Conservation (phyloP, 2,888 invertebrate genomes). For the Polymixis lichenea region DNA sequence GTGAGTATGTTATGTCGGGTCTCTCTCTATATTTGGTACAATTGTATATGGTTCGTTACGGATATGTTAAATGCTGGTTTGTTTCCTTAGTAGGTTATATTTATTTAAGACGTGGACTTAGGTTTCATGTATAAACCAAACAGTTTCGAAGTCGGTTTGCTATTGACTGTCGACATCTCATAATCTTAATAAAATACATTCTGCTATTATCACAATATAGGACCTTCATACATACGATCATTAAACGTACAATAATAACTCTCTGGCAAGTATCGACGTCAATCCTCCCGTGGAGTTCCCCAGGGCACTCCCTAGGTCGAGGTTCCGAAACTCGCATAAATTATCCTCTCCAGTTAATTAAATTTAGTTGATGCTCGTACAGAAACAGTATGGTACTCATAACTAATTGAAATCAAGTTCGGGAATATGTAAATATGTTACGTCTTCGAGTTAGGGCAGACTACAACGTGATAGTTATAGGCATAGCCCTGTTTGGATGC, state of each 20-base stretch:
- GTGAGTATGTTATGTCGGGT: not conserved
- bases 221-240: not conserved
- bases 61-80: not conserved
- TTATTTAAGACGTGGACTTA: not conserved
- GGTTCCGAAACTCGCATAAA: slow-evolving; percentile 57
- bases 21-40: not conserved
- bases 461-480: slow-evolving; percentile 20
- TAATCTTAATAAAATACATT: not conserved
- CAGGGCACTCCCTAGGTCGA: slow-evolving; percentile 20
- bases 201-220: not conserved
- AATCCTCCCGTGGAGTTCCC: slow-evolving; percentile 9
- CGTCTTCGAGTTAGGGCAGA: slow-evolving; percentile 32
- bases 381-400: slow-evolving; percentile 41
- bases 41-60: not conserved
- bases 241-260: slow-evolving; percentile 7
- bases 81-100: not conserved
- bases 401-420: slow-evolving; percentile 59
- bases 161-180: too few relatives aligned
- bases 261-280: slow-evolving; percentile 19
- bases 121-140: too few relatives aligned
- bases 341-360: slow-evolving; percentile 59
- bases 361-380: slow-evolving; percentile 53
- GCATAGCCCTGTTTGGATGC: not conserved
- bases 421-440: slow-evolving; percentile 60
- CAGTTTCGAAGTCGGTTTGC: too few relatives aligned